Evolutionary conservation across 2,888 invertebrate species (phyloP), one percentile per base, ranked within the genome.

Genomic region (Seladonia tumulorum): DNA sequence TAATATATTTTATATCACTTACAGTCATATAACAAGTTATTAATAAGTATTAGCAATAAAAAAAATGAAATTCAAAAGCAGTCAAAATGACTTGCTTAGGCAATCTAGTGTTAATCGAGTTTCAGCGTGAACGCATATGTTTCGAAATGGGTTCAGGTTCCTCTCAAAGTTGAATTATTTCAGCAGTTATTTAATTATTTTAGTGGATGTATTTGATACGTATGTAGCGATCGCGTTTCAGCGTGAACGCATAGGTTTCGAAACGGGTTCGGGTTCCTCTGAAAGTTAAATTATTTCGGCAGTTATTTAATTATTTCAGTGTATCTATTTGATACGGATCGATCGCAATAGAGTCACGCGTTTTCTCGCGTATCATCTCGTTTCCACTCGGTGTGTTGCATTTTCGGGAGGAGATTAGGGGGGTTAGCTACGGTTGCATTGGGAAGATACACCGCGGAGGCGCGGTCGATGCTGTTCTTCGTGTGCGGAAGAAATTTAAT

Each of bases 401-500:
- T 45, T 78, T 85, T 77, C n/a, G 60, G 68, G 74, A 49, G 71
- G n/a, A 68, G 76, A 80, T 80, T 70, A 53, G 53, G 57, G 29
- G 74, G 25, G 66, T 53, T 74, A 49, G 57, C 25, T 47, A 66
- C 73, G 73, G 77, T 49, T 78, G 70, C 57, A 78, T 77, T 60
- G 71, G 68, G 75, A 83, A 80, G 80, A 82, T 97, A 84, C 66
- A 39, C 49, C 35, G 53, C 60, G 63, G 70, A 87, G 87, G 87
- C 71, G 87, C 82, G 87, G 86, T 86, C 86, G 82, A 86, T 82
- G 87, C 68, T 79, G 79, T 74, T 57, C 68, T 22, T 35, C 68
- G 45, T 73, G 49, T 39, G 47, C n/a, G 60, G 66, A 76, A 82
- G 53, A 63, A 74, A 83, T 85, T 79, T 74, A 47, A 35, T 73